phyloP scores from a whole-genome alignment of 2,888 invertebrate species.

The Elegia similella region DNA sequence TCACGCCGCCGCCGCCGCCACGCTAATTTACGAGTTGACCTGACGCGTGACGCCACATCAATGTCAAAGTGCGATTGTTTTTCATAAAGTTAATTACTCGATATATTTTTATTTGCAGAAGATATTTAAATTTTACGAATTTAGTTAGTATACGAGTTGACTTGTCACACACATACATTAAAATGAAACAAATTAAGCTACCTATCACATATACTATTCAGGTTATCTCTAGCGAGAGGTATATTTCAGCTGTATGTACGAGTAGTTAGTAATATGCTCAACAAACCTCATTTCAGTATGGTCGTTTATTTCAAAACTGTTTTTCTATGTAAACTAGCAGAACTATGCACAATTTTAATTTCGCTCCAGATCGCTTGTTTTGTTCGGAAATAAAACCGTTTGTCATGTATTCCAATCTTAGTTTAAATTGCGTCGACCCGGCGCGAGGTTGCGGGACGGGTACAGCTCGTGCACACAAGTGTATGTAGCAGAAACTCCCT shows the following conservation, averaged over 20 bases:
- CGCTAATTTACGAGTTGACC: conserved; percentile 10
- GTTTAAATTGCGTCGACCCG: conserved; percentile 11
- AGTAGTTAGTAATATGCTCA: no score
- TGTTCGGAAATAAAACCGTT: conserved; percentile 5
- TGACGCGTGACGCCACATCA: conserved; percentile 9
- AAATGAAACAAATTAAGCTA: no score
- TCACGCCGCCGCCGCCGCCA: conserved; percentile 1
- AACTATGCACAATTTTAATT: background rate
- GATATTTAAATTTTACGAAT: no score
- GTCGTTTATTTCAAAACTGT: no score
- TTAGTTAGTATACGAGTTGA: no score
- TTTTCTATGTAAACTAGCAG: background rate
- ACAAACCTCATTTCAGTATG: no score
- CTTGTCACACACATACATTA: no score
- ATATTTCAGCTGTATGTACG: no score
- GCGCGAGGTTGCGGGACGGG: background rate
- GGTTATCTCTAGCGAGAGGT: background rate
- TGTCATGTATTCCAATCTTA: conserved; percentile 14
- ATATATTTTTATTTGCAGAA: no score
- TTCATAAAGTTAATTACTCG: background rate
- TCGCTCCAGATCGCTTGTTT: background rate
- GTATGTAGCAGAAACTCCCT: background rate
- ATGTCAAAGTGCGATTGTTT: background rate
- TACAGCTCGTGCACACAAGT: background rate
- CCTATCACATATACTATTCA: no score